Conservation (phyloP, 2,113 vertebrate genomes). For the Drymodes brunneopygia region DNA sequence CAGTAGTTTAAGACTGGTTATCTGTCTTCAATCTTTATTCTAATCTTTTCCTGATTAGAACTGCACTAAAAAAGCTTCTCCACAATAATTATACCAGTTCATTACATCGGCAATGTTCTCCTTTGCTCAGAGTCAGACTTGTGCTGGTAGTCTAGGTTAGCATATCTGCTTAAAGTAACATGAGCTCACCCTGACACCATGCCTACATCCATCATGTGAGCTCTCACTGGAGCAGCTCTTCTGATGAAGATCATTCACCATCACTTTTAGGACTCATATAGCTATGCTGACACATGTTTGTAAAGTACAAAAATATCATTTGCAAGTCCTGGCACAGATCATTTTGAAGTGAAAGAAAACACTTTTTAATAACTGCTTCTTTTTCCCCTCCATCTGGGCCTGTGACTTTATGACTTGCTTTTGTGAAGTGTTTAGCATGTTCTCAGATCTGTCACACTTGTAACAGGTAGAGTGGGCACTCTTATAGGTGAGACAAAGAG, state of each 20-base stretch:
- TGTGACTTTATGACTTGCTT: background rate
- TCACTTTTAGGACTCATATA: background rate
- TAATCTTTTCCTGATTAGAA: background rate
- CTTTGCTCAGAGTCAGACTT: background rate
- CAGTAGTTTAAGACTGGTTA: background rate
- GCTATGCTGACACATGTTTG: background rate
- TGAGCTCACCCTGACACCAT: background rate
- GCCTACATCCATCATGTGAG: background rate
- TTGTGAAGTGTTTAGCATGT: background rate
- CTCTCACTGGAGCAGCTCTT: background rate
- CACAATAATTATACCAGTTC: background rate
- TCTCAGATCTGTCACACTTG: background rate
- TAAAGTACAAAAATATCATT: background rate
- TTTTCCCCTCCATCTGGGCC: background rate
- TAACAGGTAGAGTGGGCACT: background rate
- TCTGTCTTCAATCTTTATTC: background rate
- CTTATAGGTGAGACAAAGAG: background rate
- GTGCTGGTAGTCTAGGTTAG: background rate
- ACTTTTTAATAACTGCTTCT: background rate
- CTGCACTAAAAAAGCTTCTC: background rate
- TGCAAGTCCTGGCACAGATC: background rate
- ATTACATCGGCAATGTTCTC: background rate
- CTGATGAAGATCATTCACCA: background rate
- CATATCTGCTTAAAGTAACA: background rate
- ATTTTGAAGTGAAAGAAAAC: background rate